phyloP scores from a whole-genome alignment of 1,140 invertebrate species.

The Pristionchus pacificus region DNA sequence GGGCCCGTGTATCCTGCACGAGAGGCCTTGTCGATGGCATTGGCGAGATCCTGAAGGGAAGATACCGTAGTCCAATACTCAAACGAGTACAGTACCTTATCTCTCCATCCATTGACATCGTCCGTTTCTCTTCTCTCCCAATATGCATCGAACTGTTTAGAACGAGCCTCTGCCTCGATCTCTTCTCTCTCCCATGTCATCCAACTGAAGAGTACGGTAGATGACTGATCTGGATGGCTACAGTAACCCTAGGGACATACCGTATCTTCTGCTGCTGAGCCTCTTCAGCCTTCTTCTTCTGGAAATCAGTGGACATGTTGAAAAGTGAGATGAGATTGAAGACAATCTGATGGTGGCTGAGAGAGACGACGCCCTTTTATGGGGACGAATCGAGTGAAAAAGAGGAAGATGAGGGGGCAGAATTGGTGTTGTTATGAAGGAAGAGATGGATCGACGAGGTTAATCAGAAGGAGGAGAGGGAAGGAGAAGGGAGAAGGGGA shows the following conservation, averaged over 20 bases:
- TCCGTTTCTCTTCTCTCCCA: constrained; percentile 34
- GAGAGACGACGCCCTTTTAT: no score
- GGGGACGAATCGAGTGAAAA: no score
- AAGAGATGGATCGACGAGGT: no score
- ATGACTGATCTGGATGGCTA: constrained; percentile 1
- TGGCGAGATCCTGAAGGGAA: constrained; percentile 36
- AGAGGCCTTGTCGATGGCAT: constrained; percentile 39
- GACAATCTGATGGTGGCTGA: no score
- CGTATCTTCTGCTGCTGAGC: constrained; percentile 18
- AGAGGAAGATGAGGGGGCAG: no score
- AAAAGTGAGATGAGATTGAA: no score
- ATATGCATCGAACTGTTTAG: constrained; percentile 32
- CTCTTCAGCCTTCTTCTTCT: constrained; percentile 26
- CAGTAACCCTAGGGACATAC: constrained; percentile 12
- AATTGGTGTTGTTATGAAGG: no score
- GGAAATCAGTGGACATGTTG: no score
- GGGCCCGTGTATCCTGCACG: constrained; percentile 37
- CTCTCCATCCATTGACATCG: constrained; percentile 33
- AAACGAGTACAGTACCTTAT: constrained; percentile 19
- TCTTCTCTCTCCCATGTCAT: constrained; percentile 30
- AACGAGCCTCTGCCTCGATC: constrained; percentile 29
- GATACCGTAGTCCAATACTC: background rate
- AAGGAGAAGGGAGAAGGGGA: no score
- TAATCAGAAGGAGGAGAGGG: no score
- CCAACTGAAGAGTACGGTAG: constrained; percentile 23